Conservation (phyloP, 2,113 vertebrate genomes). For the Corythornis madagascariensis region DNA sequence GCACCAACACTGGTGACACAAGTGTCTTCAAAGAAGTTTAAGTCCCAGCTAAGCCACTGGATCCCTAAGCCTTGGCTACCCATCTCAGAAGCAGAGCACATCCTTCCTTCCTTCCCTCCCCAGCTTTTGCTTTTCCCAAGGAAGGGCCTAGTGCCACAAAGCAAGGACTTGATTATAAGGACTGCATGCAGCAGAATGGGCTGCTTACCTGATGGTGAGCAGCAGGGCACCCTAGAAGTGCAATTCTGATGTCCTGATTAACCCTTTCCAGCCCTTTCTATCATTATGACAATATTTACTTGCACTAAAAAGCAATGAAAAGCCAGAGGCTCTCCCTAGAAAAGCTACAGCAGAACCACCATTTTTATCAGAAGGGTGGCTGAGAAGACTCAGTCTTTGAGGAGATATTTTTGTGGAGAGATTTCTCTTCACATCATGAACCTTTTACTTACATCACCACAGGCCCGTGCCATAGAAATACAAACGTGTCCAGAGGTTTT, state of each 20-base stretch:
- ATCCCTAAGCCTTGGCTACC: neutral
- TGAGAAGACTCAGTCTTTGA: neutral
- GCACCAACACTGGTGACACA: neutral
- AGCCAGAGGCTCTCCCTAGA: neutral
- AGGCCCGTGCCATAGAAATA: fast-evolving
- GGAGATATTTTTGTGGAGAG: neutral
- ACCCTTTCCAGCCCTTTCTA: neutral
- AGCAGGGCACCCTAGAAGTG: neutral
- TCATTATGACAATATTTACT: neutral
- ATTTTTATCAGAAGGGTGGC: neutral
- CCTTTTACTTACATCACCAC: neutral
- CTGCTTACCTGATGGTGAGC: neutral
- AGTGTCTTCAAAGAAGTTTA: neutral
- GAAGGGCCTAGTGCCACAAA: fast-evolving
- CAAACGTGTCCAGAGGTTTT: neutral
- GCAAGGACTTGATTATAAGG: neutral
- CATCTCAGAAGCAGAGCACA: neutral
- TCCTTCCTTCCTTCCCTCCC: neutral
- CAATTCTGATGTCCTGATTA: neutral
- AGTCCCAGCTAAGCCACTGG: neutral
- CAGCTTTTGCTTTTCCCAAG: neutral
- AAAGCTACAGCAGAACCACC: neutral
- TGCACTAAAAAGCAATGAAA: neutral
- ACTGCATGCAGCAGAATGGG: fast-evolving
- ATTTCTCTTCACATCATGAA: neutral